Evolutionary conservation across 2,888 invertebrate genomes (phyloP).

Genomic region (Sesamia inferens): DNA sequence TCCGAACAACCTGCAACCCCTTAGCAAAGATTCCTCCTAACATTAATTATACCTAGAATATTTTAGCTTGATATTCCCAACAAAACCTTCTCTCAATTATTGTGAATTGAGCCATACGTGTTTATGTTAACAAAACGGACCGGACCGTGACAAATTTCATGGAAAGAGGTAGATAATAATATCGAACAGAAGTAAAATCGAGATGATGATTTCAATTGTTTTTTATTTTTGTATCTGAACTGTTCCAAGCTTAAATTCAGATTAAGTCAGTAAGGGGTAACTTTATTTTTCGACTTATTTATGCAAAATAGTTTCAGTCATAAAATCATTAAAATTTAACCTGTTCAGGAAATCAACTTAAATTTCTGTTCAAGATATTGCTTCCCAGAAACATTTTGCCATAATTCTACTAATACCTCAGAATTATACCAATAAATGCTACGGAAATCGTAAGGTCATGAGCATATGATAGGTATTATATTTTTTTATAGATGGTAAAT

Average conservation of each 20-base stretch:
- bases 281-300: background rate
- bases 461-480: background rate
- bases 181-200: constrained; percentile 26
- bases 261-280: background rate
- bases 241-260: background rate
- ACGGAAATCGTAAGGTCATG: background rate
- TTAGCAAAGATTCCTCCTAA: no score
- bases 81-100: constrained; percentile 57
- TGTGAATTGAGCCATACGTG: constrained; percentile 40
- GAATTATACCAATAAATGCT: no score
- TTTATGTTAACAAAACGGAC: constrained; percentile 67
- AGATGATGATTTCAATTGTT: constrained; percentile 3
- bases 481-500: no score
- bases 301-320: background rate
- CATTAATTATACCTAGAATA: constrained; percentile 16
- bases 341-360: background rate
- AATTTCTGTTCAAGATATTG: background rate
- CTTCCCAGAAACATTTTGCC: background rate
- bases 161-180: constrained; percentile 36
- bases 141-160: constrained; percentile 70
- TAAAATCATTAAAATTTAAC: background rate
- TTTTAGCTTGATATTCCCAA: constrained; percentile 59
- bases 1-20: no score
- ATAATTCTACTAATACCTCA: background rate
- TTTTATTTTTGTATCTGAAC: background rate